A percentile compares a stretch with the other conserved stretches of the same genome.
Conservation (phyloP, 1,140 invertebrate genomes). For the Latrodectus geometricus region DNA sequence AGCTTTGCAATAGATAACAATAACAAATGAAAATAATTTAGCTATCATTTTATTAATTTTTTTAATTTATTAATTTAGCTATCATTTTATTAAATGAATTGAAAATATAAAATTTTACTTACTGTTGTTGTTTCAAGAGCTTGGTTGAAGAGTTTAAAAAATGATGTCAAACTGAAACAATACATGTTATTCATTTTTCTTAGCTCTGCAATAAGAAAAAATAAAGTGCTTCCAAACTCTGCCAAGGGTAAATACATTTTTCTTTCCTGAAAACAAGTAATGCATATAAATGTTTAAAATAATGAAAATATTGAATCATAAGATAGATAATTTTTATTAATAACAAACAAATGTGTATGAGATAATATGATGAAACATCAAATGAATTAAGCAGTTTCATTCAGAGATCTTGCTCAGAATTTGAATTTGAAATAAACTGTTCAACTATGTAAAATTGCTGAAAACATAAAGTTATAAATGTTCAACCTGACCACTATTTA, state of each 20-base stretch:
- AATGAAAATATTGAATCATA: neutral
- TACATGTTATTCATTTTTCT: constrained; percentile 81
- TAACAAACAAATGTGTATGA: too few relatives aligned
- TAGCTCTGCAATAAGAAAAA: constrained; percentile 81
- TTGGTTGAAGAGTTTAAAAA: constrained; percentile 56
- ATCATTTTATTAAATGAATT: too few relatives aligned
- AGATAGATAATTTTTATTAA: too few relatives aligned
- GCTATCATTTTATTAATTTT: too few relatives aligned
- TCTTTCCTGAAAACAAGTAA: constrained; percentile 68
- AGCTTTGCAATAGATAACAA: too few relatives aligned
- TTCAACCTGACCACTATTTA: too few relatives aligned
- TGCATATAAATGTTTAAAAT: neutral
- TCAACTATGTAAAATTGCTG: too few relatives aligned
- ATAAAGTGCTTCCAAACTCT: constrained; percentile 80
- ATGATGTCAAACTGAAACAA: constrained; percentile 71
- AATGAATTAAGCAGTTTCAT: neutral
- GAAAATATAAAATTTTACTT: neutral
- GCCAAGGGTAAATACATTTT: constrained; percentile 82
- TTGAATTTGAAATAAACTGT: too few relatives aligned
- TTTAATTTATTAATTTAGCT: too few relatives aligned
- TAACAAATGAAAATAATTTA: too few relatives aligned
- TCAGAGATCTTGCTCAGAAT: neutral
- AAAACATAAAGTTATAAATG: too few relatives aligned
- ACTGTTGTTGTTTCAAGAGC: constrained; percentile 39
- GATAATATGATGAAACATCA: neutral